Base-by-base conservation (phyloP, 2,797 vertebrate species). In the Zenarchopterus dispar region DNA sequence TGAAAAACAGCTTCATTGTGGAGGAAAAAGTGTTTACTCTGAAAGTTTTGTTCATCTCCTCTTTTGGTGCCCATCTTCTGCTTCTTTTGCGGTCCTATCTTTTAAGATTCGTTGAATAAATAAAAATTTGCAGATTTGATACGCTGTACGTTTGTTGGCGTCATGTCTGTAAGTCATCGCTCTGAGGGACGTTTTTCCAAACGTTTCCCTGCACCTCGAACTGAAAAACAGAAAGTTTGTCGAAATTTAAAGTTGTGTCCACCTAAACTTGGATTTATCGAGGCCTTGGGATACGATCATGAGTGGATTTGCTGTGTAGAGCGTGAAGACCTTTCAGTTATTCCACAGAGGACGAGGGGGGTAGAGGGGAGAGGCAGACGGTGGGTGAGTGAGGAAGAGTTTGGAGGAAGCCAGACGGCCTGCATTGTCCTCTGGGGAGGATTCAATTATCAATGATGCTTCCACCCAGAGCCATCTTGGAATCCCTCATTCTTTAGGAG, bases 361-460 rank as follows among this genome's bases (percentile, higher is more conserved):
- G 49, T n/a, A 64, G 68, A 19, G 41, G 61, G 42, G 18, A 36
- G 72, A 61, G 43, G 56, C 52, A 53, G 60, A 62, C 70, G 46
- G 46, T 33, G 23, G 57, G 26, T 53, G 49, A 78, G 60, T 21
- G 72, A 63, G 64, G 56, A 50, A 53, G 54, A 68, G 52, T 45
- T 19, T 57, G 49, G 54, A 82, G 82, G 80, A 88, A 91, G 86
- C 74, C 82, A 85, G 88, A 84, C 82, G 77, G 78, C 77, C 83
- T 72, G 79, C 76, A 56, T 64, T 60, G 47, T 86, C 84, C 91
- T 86, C 88, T 54, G 23, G 89, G 90, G 89, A 85, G 74, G 85
- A 85, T 88, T 93, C 88, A 91, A 93, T 93, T 93, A 93, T 93
- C 86, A 91, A 93, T 90, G 89, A 92, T 86, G 86, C 84, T 90